Conservation (phyloP, 2,888 invertebrate species). For the Marronus borbonicus region DNA sequence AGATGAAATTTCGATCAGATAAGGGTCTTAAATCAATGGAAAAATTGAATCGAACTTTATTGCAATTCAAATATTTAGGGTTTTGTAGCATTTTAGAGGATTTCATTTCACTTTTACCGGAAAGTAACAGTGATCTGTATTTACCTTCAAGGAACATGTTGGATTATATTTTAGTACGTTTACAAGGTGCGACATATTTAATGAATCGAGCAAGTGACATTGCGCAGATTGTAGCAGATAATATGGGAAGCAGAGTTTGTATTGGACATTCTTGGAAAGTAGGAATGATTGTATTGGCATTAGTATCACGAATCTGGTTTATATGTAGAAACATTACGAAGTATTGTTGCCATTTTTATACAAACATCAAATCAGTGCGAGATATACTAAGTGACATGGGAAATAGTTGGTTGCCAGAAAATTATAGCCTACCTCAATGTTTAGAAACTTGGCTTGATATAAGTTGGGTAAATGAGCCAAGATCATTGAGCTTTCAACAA, state of each 20-base stretch:
- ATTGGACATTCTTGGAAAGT: conserved; percentile 71
- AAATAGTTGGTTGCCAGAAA: conserved; percentile 67
- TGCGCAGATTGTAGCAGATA: conserved; percentile 64
- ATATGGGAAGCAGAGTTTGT: conserved; percentile 66
- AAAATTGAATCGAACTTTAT: conserved; percentile 69
- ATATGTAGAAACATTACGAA: conserved; percentile 66
- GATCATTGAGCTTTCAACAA: not conserved
- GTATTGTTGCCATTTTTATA: conserved; percentile 69
- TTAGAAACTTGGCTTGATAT: conserved; percentile 69
- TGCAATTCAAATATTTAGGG: conserved; percentile 67
- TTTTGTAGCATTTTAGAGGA: conserved; percentile 62
- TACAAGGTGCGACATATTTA: conserved; percentile 71
- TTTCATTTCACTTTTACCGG: conserved; percentile 56
- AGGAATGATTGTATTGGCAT: conserved; percentile 66
- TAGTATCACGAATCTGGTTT: conserved; percentile 70
- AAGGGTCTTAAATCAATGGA: conserved; percentile 72
- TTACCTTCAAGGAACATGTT: conserved; percentile 71
- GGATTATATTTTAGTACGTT: conserved; percentile 69
- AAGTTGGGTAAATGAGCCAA: conserved; percentile 52
- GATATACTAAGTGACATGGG: conserved; percentile 64
- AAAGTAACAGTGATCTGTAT: conserved; percentile 56
- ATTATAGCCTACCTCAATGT: conserved; percentile 67
- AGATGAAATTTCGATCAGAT: conserved; percentile 71
- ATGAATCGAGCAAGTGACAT: conserved; percentile 68
- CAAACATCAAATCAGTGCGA: conserved; percentile 64